phyloP scores from a whole-genome alignment of 2,113 vertebrate genomes.

The Pantherophis guttatus region DNA sequence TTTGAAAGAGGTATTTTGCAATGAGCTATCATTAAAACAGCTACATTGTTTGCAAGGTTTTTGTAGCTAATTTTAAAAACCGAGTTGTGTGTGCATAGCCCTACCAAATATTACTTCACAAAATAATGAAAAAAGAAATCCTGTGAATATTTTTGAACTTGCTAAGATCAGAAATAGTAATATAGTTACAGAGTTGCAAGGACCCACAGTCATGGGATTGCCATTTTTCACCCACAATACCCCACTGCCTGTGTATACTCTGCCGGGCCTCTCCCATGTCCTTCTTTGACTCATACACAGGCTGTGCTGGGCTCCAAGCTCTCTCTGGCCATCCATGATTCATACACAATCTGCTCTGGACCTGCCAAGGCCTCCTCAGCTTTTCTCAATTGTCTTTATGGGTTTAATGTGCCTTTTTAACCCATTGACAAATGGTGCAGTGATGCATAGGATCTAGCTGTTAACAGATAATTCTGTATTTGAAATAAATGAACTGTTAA shows the following conservation, averaged over 20 bases:
- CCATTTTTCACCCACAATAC: background rate
- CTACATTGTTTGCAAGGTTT: background rate
- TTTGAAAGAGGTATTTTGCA: background rate
- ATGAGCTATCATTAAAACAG: background rate
- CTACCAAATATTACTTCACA: background rate
- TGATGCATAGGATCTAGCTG: background rate
- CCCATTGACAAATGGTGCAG: background rate
- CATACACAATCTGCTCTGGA: background rate
- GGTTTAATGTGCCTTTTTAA: background rate
- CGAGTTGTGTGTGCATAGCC: background rate
- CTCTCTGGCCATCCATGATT: background rate
- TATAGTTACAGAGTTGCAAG: background rate
- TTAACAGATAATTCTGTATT: background rate
- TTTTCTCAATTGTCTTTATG: background rate
- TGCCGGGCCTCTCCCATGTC: background rate
- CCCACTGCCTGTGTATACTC: background rate
- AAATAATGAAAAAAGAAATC: background rate
- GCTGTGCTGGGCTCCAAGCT: background rate
- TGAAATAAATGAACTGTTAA: constrained; percentile 17
- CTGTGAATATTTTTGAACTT: background rate
- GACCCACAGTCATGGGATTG: background rate
- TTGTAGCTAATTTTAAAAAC: background rate
- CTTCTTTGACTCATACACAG: background rate
- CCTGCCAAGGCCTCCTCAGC: background rate
- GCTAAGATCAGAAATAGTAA: background rate